These are phyloP conservation scores for Sinotaia quadrata DNA, from an alignment of 2,888 invertebrate genomes.

Conservation along the genomic window DNA sequence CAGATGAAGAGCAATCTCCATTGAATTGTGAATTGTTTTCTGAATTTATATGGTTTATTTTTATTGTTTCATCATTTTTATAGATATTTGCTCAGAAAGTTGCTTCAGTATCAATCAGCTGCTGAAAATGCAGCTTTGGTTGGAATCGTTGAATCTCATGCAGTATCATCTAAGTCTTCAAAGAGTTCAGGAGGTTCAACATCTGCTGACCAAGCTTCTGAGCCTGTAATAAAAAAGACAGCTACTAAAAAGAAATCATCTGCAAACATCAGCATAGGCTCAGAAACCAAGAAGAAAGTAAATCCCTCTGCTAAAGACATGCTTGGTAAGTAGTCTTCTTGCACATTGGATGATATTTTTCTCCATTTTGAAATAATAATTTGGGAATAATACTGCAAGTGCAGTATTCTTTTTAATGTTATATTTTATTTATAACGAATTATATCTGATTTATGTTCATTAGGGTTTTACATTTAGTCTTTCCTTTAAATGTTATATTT, in stretches of 20 bases:
- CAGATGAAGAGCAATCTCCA: too few relatives aligned
- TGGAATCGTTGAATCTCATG: slow-evolving; percentile 21
- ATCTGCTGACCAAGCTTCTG: slow-evolving; percentile 35
- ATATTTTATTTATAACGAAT: too few relatives aligned
- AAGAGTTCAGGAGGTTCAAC: slow-evolving; percentile 20
- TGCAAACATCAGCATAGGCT: neutral
- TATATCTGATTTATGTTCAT: too few relatives aligned
- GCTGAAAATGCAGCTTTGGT: slow-evolving; percentile 48
- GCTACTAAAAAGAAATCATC: slow-evolving; percentile 32
- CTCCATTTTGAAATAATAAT: too few relatives aligned
- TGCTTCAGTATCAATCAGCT: slow-evolving; percentile 73
- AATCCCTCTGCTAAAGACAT: slow-evolving; percentile 28
- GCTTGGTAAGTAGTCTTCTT: slow-evolving; percentile 24
- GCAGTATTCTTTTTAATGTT: too few relatives aligned
- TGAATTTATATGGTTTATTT: too few relatives aligned
- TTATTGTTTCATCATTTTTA: slow-evolving; percentile 18
- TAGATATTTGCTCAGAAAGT: slow-evolving; percentile 83
- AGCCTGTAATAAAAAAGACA: slow-evolving; percentile 15
- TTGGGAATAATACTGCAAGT: too few relatives aligned
- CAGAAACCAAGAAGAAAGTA: slow-evolving; percentile 31
- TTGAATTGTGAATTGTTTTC: too few relatives aligned
- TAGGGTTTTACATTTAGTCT: too few relatives aligned
- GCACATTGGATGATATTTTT: too few relatives aligned
- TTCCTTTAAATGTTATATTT: too few relatives aligned
- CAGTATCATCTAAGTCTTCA: slow-evolving; percentile 26